A percentile compares a stretch with the other conserved stretches of the same genome.
Conservation (phyloP, 2,797 vertebrate species). For the Acipenser ruthenus region DNA sequence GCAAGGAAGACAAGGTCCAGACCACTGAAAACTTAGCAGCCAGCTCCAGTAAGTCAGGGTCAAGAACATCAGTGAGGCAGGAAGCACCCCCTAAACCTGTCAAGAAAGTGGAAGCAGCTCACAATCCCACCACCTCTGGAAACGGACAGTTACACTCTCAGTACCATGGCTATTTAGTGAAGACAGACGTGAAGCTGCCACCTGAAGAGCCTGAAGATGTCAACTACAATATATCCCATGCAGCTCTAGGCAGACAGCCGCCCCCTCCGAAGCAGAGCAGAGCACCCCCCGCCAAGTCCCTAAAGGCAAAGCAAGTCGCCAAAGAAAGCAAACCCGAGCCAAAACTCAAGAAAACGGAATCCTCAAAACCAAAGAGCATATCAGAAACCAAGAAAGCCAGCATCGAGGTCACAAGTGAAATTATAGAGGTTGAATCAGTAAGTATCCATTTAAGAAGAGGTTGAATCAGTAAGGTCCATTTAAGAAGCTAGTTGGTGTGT, state of each 20-base stretch:
- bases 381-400: constrained; percentile 75
- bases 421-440: constrained; percentile 66
- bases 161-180: constrained; percentile 92
- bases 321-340: constrained; percentile 78
- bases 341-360: constrained; percentile 88
- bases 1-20: constrained; percentile 48
- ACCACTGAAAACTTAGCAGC: constrained; percentile 56
- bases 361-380: constrained; percentile 90
- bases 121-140: constrained; percentile 59
- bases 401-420: constrained; percentile 57
- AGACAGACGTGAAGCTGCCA: constrained; percentile 56
- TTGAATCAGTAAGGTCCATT: constrained; percentile 59
- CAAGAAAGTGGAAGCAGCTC: constrained; percentile 43
- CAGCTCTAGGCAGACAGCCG: constrained; percentile 62
- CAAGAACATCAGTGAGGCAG: constrained; percentile 65
- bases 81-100: constrained; percentile 49
- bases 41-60: constrained; percentile 60
- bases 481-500: neutral
- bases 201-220: constrained; percentile 65
- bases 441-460: constrained; percentile 38
- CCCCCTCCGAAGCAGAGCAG: constrained; percentile 57
- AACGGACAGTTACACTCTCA: constrained; percentile 84
- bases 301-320: constrained; percentile 50
- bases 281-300: constrained; percentile 57
- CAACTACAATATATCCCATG: constrained; percentile 57